These are phyloP conservation scores for Anoura caudifer DNA, from an alignment of 2,113 vertebrate species.

Conservation along the genomic window DNA sequence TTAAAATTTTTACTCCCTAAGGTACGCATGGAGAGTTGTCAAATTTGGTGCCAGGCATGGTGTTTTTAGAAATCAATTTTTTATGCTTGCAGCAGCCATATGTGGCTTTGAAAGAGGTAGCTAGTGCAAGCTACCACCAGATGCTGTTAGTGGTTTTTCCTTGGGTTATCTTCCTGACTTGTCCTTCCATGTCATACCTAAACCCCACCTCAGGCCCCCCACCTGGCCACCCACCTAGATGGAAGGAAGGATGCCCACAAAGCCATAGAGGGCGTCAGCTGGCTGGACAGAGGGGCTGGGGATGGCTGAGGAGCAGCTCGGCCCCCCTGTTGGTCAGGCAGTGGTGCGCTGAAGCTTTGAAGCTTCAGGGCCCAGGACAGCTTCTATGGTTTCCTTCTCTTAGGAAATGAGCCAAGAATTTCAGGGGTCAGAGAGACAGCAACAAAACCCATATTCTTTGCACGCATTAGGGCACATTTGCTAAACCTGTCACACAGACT, in stretches of 20 bases:
- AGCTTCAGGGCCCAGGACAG: neutral
- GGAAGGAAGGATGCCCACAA: neutral
- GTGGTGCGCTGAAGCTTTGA: neutral
- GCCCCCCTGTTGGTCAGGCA: neutral
- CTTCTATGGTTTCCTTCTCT: neutral
- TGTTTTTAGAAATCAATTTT: neutral
- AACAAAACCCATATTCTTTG: neutral
- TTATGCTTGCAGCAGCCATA: neutral
- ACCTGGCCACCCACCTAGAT: neutral
- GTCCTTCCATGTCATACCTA: neutral
- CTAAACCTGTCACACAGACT: neutral
- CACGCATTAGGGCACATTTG: neutral
- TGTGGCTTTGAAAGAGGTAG: neutral
- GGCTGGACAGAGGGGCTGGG: neutral
- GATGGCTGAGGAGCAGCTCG: neutral
- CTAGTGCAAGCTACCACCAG: neutral
- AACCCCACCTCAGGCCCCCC: neutral
- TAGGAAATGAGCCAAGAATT: neutral
- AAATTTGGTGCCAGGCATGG: neutral
- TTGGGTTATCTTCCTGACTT: neutral
- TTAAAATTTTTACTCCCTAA: neutral
- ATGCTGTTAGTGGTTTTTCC: neutral
- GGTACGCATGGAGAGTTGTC: neutral
- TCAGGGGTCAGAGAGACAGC: neutral
- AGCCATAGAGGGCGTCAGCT: neutral